These are phyloP conservation scores for Mythimna lalbum DNA, from an alignment of 2,888 invertebrate genomes.

Conservation along the genomic window DNA sequence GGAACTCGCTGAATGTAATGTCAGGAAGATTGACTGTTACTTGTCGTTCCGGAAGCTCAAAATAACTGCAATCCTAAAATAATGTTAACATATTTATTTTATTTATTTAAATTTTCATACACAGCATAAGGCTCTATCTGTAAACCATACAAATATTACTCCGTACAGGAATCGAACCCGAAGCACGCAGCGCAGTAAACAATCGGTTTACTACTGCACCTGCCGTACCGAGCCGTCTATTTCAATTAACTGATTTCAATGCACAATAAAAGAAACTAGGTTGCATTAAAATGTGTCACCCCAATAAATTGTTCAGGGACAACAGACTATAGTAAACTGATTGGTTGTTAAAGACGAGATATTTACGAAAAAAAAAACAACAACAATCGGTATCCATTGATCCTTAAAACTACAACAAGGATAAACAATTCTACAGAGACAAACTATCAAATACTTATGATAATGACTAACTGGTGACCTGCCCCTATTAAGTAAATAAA, in stretches of 20 bases:
- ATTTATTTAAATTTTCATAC: no score
- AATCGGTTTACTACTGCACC: no score
- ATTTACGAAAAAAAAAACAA: neutral
- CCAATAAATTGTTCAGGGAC: constrained; percentile 2
- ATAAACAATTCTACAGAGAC: neutral
- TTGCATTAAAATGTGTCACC: constrained; percentile 5
- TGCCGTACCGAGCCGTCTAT: no score
- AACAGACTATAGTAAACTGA: neutral
- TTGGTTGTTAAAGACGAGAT: neutral
- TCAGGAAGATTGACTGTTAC: neutral
- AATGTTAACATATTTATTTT: no score
- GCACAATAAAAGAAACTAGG: neutral
- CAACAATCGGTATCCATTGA: neutral
- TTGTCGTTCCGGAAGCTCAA: neutral
- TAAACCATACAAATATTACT: no score
- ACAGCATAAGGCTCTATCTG: no score
- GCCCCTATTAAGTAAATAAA: no score
- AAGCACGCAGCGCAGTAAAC: no score
- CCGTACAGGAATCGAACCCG: no score
- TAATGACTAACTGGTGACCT: neutral
- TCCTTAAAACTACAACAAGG: neutral
- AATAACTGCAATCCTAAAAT: neutral
- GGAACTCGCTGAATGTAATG: no score
- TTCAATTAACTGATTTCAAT: neutral
- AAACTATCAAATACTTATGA: neutral